A percentile compares a stretch with the other conserved stretches of the same genome.
These are phyloP conservation scores for Copsychus sechellarum DNA, from an alignment of 2,113 vertebrate species.

Conservation along the genomic window DNA sequence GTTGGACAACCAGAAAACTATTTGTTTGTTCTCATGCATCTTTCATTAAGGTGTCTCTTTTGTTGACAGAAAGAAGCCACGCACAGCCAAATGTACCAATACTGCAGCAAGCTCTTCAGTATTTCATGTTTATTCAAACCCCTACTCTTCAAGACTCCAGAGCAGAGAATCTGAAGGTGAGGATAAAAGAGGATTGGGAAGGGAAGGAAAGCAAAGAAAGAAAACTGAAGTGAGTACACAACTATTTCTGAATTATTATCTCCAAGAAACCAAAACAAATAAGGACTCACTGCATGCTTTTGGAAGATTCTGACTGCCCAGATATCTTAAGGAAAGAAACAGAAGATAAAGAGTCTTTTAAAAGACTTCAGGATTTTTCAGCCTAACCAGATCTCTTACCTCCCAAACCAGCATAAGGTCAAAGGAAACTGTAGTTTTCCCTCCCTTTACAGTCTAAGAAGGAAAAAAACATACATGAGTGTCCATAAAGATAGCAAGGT, in stretches of 20 bases:
- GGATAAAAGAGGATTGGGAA: not conserved
- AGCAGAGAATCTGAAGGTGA: not conserved
- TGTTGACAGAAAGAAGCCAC: constrained; percentile 13
- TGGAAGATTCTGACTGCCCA: not conserved
- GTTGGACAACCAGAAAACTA: constrained; percentile 1
- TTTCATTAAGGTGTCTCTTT: not conserved
- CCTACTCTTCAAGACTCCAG: not conserved
- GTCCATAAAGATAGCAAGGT: not conserved
- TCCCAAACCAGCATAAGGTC: not conserved
- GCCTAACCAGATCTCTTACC: not conserved
- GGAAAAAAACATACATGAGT: not conserved
- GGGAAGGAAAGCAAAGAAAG: not conserved
- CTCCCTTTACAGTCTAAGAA: not conserved
- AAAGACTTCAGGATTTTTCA: not conserved
- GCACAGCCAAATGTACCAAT: not conserved
- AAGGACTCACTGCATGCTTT: not conserved
- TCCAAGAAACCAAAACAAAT: not conserved
- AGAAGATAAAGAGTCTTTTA: not conserved
- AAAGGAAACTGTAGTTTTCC: not conserved
- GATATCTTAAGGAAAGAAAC: not conserved
- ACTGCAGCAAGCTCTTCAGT: not conserved
- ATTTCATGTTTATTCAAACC: constrained; percentile 27
- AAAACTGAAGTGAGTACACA: not conserved
- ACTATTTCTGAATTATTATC: not conserved
- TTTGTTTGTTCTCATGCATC: constrained; percentile 4